A percentile compares a stretch with the other conserved stretches of the same genome.
Evolutionary conservation across 2,888 invertebrate genomes (phyloP).

Genomic region (Poecilobothrus nobilitatus): DNA sequence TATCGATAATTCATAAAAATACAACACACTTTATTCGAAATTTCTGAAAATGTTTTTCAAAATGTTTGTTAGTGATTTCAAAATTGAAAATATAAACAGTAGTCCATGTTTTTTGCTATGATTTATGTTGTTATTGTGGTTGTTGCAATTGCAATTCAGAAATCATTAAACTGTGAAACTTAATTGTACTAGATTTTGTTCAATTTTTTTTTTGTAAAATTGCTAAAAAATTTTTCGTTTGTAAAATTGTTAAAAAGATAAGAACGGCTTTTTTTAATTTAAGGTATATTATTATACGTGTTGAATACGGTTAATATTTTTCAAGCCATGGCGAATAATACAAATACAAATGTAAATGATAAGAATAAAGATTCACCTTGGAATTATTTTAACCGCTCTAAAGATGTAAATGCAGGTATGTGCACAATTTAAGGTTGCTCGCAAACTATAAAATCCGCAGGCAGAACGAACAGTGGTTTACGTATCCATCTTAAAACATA

Average conservation of each 20-base stretch:
- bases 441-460: conserved; percentile 12
- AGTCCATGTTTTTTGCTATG: background rate
- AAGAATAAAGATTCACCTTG: conserved; percentile 5
- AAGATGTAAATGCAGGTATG: conserved; percentile 11
- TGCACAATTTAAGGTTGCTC: conserved; percentile 10
- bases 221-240: background rate
- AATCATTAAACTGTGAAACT: conserved; percentile 8
- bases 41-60: background rate
- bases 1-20: conserved; percentile 10
- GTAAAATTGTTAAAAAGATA: background rate
- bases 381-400: conserved; percentile 9
- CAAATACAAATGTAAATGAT: conserved; percentile 8
- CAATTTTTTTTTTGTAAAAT: conserved; percentile 7
- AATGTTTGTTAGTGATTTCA: conserved; percentile 5
- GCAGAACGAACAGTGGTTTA: conserved; percentile 11
- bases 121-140: conserved; percentile 9
- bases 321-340: conserved; percentile 8
- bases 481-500: conserved; percentile 12
- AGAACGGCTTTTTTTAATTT: background rate
- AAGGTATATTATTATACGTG: background rate
- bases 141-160: background rate
- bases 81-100: conserved; percentile 7
- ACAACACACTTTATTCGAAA: background rate
- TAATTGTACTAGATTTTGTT: background rate
- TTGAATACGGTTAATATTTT: conserved; percentile 8